These are phyloP conservation scores for Pammene aurita DNA, from an alignment of 2,888 invertebrate species.

Conservation along the genomic window DNA sequence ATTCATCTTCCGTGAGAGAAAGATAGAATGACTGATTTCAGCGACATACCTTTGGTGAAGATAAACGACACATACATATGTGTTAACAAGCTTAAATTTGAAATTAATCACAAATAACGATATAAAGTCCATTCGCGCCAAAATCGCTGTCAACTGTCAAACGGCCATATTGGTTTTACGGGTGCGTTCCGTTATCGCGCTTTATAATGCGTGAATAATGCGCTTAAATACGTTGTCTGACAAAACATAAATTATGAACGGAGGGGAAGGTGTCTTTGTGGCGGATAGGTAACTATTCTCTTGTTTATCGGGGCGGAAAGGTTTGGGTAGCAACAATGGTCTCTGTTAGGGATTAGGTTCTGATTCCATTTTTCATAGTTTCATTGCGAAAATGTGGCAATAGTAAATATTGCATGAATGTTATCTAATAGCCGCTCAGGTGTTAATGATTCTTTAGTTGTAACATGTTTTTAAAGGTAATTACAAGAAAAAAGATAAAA, in stretches of 20 bases:
- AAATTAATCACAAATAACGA: constrained; percentile 26
- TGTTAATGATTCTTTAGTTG: constrained; percentile 7
- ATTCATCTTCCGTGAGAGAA: no score
- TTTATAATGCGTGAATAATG: constrained; percentile 83
- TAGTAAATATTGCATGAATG: not conserved
- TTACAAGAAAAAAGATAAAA: no score
- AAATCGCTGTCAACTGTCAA: constrained; percentile 71
- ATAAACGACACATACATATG: no score
- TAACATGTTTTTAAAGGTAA: no score
- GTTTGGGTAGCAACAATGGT: constrained; percentile 57
- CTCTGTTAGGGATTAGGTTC: constrained; percentile 28
- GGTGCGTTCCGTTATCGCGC: constrained; percentile 71
- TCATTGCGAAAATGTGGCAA: constrained; percentile 16
- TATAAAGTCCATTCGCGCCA: constrained; percentile 58
- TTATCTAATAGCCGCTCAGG: not conserved
- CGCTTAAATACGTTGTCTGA: constrained; percentile 76
- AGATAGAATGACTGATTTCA: no score
- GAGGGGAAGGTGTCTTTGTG: constrained; percentile 58
- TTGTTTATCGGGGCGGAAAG: constrained; percentile 75
- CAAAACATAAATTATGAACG: constrained; percentile 80
- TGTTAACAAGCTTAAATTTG: no score
- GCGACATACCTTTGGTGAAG: no score
- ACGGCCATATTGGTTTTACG: constrained; percentile 70
- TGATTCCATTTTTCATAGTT: constrained; percentile 20
- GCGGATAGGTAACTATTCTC: constrained; percentile 75